Conservation (phyloP, 1,140 invertebrate genomes). For the Mamestra configurata region DNA sequence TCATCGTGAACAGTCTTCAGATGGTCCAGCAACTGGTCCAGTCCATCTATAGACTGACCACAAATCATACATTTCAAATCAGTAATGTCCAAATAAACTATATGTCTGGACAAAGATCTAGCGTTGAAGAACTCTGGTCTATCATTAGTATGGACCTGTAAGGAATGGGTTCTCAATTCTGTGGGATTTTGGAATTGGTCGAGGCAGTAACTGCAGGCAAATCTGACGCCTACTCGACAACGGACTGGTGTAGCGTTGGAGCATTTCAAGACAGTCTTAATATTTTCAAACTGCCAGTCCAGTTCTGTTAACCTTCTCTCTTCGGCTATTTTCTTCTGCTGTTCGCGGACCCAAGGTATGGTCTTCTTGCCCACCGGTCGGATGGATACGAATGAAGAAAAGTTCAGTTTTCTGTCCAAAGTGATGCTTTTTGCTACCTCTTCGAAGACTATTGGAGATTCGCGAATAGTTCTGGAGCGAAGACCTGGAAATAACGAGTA, state of each 20-base stretch:
- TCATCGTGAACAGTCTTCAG: constrained; percentile 56
- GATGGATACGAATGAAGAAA: constrained; percentile 55
- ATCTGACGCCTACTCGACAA: constrained; percentile 57
- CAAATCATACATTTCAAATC: constrained; percentile 62
- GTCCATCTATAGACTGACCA: constrained; percentile 22
- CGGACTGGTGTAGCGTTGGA: constrained; percentile 69
- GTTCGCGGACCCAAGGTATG: constrained; percentile 42
- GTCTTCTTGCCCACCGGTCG: constrained; percentile 44
- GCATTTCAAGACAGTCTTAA: constrained; percentile 60
- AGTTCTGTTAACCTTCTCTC: constrained; percentile 55
- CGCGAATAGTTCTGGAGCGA: constrained; percentile 26
- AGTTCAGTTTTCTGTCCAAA: constrained; percentile 53
- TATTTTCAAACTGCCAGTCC: constrained; percentile 67
- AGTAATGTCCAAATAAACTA: constrained; percentile 64
- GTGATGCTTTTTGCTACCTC: constrained; percentile 30
- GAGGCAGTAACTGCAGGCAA: constrained; percentile 65
- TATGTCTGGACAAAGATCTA: constrained; percentile 48
- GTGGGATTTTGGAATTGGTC: constrained; percentile 59
- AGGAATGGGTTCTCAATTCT: constrained; percentile 63
- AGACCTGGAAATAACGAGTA: constrained; percentile 46
- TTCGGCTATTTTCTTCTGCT: constrained; percentile 44
- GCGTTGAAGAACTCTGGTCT: constrained; percentile 53
- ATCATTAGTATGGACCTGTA: constrained; percentile 53
- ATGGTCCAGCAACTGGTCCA: constrained; percentile 62
- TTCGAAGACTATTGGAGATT: not conserved